Evolutionary conservation across 2,888 invertebrate species (phyloP).

Genomic region (Nemotelus pantherinus): DNA sequence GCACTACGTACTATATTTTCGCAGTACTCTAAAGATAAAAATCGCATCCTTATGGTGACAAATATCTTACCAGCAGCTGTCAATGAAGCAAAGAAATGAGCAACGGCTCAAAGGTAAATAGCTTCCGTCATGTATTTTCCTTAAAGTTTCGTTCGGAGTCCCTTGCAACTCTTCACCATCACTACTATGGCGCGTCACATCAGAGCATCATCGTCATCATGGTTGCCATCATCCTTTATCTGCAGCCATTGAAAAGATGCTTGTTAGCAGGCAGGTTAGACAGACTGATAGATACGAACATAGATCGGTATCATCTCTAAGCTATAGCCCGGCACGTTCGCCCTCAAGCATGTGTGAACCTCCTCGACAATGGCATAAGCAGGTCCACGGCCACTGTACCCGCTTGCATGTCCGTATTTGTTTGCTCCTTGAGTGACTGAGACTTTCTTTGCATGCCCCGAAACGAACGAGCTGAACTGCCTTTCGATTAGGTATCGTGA

Average conservation of each 20-base stretch:
- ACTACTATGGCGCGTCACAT: neutral
- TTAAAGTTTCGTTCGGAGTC: neutral
- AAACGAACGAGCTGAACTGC: no score
- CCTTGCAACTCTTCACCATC: neutral
- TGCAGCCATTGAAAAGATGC: neutral
- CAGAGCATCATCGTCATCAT: no score
- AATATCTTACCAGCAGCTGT: constrained; percentile 23
- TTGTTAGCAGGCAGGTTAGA: neutral
- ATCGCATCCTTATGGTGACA: constrained; percentile 9
- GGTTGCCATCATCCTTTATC: neutral
- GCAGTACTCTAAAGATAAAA: neutral
- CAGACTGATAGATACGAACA: neutral
- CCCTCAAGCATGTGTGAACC: no score
- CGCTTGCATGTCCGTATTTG: neutral
- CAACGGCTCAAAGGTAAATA: constrained; percentile 10
- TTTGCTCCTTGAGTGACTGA: no score
- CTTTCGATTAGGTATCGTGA: no score
- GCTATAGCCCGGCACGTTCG: no score
- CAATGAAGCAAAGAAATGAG: neutral
- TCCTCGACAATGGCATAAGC: neutral
- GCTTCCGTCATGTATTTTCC: constrained; percentile 14
- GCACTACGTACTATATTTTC: neutral
- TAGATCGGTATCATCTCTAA: neutral
- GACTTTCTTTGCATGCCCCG: no score
- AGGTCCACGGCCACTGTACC: neutral